Evolutionary conservation across 2,888 invertebrate genomes (phyloP).

Genomic region (Atethmia centrago): DNA sequence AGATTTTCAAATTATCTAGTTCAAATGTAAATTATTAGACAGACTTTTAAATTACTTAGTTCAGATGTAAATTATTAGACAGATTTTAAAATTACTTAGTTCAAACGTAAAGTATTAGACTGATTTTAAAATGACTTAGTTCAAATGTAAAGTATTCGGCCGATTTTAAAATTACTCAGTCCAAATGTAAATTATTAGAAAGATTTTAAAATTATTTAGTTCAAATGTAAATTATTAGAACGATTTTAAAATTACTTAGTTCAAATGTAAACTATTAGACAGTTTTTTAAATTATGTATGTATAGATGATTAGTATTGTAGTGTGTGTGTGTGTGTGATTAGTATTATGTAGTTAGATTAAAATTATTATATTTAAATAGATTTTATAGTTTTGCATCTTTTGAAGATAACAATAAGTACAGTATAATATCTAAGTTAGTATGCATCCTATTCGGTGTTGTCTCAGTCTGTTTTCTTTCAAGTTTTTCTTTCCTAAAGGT

Average conservation of each 20-base stretch:
- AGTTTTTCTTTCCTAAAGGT: neutral
- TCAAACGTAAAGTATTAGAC: too few relatives aligned
- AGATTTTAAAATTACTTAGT: neutral
- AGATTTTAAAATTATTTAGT: neutral
- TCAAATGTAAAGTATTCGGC: too few relatives aligned
- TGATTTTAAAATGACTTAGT: too few relatives aligned
- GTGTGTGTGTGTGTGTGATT: too few relatives aligned
- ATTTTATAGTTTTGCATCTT: neutral
- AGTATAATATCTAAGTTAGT: neutral
- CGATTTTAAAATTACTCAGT: too few relatives aligned
- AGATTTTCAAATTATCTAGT: too few relatives aligned
- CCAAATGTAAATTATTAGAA: neutral
- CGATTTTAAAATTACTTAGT: too few relatives aligned
- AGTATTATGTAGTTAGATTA: neutral
- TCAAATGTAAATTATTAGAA: too few relatives aligned
- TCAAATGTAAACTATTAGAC: too few relatives aligned
- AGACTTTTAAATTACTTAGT: too few relatives aligned
- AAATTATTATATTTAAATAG: neutral
- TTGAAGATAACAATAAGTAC: neutral
- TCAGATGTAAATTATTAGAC: neutral
- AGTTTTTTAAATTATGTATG: neutral
- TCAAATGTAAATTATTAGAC: neutral
- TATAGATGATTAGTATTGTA: too few relatives aligned
- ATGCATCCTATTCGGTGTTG: neutral
- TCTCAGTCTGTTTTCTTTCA: too few relatives aligned